Percentiles rank a stretch among this genome's conserved stretches.
Evolutionary conservation across 2,113 vertebrate species (phyloP).

Genomic region (Oncorhynchus gorbuscha): DNA sequence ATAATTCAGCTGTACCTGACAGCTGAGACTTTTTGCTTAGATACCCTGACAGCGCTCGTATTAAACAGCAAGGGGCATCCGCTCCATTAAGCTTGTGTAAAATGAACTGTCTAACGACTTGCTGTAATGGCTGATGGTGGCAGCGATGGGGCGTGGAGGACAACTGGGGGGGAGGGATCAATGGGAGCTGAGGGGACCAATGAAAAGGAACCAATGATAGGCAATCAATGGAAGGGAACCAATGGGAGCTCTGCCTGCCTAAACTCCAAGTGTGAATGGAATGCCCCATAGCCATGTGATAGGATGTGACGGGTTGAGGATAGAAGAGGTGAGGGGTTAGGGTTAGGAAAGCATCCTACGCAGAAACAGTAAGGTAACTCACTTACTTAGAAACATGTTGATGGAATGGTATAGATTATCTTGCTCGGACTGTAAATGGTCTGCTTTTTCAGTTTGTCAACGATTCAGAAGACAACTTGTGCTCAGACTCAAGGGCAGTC

Average conservation of each 20-base stretch:
- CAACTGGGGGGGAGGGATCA: no score
- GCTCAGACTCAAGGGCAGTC: background rate
- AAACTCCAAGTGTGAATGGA: background rate
- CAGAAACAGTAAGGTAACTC: no score
- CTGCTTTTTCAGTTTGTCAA: background rate
- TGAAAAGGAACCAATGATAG: no score
- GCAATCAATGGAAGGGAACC: no score
- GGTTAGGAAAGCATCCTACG: no score
- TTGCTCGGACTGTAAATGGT: no score
- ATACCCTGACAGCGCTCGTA: constrained; percentile 76
- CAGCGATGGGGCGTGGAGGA: constrained; percentile 54
- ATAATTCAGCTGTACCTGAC: constrained; percentile 77
- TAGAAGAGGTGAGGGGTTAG: no score
- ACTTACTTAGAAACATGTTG: no score
- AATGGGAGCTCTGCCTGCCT: no score
- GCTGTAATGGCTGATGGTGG: constrained; percentile 49
- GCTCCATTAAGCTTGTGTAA: constrained; percentile 83
- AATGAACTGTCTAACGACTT: constrained; percentile 60
- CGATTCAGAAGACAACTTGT: background rate
- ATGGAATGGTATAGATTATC: no score
- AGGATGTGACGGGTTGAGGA: no score
- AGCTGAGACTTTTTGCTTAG: constrained; percentile 76
- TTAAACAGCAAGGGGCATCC: constrained; percentile 76
- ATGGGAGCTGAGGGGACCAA: no score
- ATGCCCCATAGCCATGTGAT: background rate